Evolutionary conservation across 2,888 invertebrate species (phyloP).

Genomic region (Cephus sareptanus): DNA sequence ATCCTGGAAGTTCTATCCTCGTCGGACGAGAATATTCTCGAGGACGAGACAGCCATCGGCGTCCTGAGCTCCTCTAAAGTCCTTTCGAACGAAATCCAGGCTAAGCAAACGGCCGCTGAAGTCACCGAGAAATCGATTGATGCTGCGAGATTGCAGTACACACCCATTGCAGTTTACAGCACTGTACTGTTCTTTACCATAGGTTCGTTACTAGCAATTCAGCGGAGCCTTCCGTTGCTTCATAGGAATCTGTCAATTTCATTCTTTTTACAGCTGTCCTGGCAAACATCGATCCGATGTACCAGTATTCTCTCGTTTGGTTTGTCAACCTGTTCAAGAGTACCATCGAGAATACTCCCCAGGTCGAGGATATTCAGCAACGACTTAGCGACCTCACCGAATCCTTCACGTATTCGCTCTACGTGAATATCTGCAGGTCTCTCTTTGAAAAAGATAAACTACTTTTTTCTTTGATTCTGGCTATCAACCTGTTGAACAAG

Average conservation of each 20-base stretch:
- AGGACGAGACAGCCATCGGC: conserved; percentile 90
- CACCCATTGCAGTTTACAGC: conserved; percentile 89
- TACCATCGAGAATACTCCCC: conserved; percentile 88
- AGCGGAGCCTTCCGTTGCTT: not conserved
- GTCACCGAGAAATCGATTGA: conserved; percentile 93
- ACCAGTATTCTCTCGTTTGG: conserved; percentile 95
- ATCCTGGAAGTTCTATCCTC: conserved; percentile 83
- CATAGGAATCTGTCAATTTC: not conserved
- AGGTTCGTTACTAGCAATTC: conserved; percentile 67
- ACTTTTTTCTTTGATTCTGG: conserved; percentile 84
- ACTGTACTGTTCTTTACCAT: conserved; percentile 93
- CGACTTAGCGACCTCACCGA: conserved; percentile 80
- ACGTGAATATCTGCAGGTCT: conserved; percentile 92
- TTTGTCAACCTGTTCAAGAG: conserved; percentile 89
- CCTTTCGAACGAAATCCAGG: conserved; percentile 89
- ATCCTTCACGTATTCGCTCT: conserved; percentile 91
- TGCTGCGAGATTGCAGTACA: conserved; percentile 84
- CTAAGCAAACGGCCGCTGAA: conserved; percentile 90
- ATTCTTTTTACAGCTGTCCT: conserved; percentile 74
- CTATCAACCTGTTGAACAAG: conserved; percentile 78
- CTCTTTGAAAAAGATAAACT: conserved; percentile 96
- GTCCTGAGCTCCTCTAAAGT: conserved; percentile 90
- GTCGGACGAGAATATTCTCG: conserved; percentile 84
- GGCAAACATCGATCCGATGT: conserved; percentile 96
- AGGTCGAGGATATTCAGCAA: conserved; percentile 81